Percentiles rank a stretch among this genome's conserved stretches.
Conservation (phyloP, 2,113 vertebrate genomes). For the Ceuthmochares aereus region DNA sequence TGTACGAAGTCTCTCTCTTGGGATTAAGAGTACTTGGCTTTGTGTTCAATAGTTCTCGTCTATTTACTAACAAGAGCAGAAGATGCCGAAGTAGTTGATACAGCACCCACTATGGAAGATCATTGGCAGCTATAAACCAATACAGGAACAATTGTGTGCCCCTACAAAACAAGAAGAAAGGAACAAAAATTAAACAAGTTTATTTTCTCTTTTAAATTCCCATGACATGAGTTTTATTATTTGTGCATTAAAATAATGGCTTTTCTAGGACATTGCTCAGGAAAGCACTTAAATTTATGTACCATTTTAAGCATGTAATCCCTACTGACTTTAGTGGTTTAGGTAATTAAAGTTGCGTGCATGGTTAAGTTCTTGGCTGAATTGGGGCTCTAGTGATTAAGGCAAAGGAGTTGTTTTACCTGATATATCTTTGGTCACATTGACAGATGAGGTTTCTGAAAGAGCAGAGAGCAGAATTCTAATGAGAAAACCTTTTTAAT, state of each 20-base stretch:
- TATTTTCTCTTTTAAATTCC: neutral
- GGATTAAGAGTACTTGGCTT: slow-evolving; percentile 13
- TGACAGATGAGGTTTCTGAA: neutral
- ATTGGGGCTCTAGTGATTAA: neutral
- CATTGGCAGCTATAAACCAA: slow-evolving; percentile 8
- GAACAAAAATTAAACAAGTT: neutral
- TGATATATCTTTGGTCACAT: neutral
- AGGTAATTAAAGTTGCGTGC: neutral
- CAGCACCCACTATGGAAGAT: neutral
- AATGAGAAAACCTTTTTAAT: neutral
- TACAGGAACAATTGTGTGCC: neutral
- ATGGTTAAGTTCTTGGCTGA: neutral
- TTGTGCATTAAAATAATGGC: neutral
- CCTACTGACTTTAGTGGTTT: neutral
- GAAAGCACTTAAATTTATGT: neutral
- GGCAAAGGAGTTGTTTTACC: neutral
- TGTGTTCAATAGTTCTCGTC: slow-evolving; percentile 1
- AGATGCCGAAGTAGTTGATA: slow-evolving; percentile 2
- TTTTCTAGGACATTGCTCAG: neutral
- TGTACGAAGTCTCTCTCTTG: slow-evolving; percentile 6
- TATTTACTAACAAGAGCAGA: slow-evolving; percentile 38
- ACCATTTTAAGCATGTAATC: neutral
- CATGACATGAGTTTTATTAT: neutral
- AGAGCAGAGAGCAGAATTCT: neutral
- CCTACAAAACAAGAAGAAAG: slow-evolving; percentile 36